Evolutionary conservation across 2,797 vertebrate genomes (phyloP).

Genomic region (Epinephelus malabaricus): DNA sequence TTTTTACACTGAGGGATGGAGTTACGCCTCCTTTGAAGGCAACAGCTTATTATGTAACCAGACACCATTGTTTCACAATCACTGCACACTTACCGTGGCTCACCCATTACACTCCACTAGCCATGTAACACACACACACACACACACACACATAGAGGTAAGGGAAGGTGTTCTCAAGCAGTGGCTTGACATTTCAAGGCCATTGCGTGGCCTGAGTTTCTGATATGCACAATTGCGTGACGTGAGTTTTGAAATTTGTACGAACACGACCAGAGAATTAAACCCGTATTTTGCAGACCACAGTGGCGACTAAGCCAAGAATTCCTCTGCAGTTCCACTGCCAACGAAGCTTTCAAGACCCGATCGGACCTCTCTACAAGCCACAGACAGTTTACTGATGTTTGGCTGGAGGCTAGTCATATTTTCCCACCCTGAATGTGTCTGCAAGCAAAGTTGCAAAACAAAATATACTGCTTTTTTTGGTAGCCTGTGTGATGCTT

Average conservation of each 20-base stretch:
- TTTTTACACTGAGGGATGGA: slow-evolving; percentile 74
- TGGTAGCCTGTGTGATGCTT: not conserved
- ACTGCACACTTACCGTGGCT: slow-evolving; percentile 83
- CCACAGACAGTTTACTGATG: slow-evolving; percentile 54
- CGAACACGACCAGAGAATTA: slow-evolving; percentile 38
- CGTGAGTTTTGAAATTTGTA: slow-evolving; percentile 47
- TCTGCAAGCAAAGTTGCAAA: slow-evolving; percentile 19
- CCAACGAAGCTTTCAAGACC: slow-evolving; percentile 41
- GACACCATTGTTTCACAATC: slow-evolving; percentile 88
- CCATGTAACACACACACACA: slow-evolving; percentile 20
- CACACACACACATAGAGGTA: slow-evolving; percentile 14
- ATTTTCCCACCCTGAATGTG: slow-evolving; percentile 20
- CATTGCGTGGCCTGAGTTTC: slow-evolving; percentile 20
- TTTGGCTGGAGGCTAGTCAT: slow-evolving; percentile 37
- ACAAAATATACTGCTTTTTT: slow-evolving; percentile 17
- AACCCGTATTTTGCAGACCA: slow-evolving; percentile 37
- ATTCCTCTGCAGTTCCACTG: slow-evolving; percentile 49
- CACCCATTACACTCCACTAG: slow-evolving; percentile 61
- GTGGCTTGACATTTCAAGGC: slow-evolving; percentile 12
- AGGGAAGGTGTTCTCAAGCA: slow-evolving; percentile 1
- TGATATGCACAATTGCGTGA: not conserved
- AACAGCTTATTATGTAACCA: slow-evolving; percentile 88
- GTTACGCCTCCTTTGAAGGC: slow-evolving; percentile 85
- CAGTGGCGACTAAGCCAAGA: slow-evolving; percentile 38
- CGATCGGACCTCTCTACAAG: slow-evolving; percentile 41